A percentile compares a stretch with the other conserved stretches of the same genome.
Conservation (phyloP, 1,140 invertebrate species). For the Periplaneta americana region DNA sequence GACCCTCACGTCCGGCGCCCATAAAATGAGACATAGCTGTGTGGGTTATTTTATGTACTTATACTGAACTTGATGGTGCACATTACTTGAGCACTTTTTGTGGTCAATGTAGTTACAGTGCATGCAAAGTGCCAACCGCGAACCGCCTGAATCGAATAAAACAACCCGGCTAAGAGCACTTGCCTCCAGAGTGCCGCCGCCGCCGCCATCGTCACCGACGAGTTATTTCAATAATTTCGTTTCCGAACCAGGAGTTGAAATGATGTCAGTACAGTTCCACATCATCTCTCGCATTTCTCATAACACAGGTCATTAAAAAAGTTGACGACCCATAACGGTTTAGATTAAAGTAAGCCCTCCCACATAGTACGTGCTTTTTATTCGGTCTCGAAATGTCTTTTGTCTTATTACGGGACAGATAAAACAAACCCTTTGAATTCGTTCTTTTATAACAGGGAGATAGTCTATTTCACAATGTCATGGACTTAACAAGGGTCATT, state of each 20-base stretch:
- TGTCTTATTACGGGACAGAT: too few relatives aligned
- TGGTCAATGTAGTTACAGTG: not conserved
- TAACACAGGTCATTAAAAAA: not conserved
- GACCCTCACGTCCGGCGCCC: not conserved
- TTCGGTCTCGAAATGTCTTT: too few relatives aligned
- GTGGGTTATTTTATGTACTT: not conserved
- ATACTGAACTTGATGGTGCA: not conserved
- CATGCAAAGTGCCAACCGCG: not conserved
- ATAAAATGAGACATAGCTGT: not conserved
- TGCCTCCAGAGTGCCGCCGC: not conserved
- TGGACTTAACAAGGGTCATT: too few relatives aligned
- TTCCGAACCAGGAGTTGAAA: not conserved
- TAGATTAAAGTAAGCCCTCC: not conserved
- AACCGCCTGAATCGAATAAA: not conserved
- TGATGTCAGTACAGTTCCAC: not conserved
- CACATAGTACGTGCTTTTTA: too few relatives aligned
- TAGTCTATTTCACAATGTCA: too few relatives aligned
- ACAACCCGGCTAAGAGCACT: not conserved
- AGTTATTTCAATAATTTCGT: not conserved
- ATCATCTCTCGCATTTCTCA: too few relatives aligned
- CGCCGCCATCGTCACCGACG: too few relatives aligned
- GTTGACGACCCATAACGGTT: not conserved
- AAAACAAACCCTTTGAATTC: too few relatives aligned
- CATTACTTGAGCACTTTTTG: not conserved
- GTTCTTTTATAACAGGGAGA: too few relatives aligned